Evolutionary conservation across 2,113 vertebrate species (phyloP).

Genomic region (Chaetura pelagica): DNA sequence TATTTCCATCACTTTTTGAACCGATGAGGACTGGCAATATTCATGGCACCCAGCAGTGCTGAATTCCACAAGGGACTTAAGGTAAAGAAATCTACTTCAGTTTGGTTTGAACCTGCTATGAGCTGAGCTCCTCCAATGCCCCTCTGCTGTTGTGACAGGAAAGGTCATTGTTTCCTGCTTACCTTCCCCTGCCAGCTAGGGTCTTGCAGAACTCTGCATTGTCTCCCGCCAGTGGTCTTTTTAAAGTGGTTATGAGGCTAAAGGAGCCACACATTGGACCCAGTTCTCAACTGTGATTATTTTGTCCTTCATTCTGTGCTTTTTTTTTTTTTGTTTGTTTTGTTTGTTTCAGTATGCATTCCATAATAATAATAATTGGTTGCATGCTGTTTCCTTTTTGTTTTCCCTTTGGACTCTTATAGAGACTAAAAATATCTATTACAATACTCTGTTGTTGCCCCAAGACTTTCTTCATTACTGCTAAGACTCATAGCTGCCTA

Average conservation of each 20-base stretch:
- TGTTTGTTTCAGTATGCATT: not conserved
- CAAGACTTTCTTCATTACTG: not conserved
- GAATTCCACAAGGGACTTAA: not conserved
- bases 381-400: not conserved
- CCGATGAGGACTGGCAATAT: not conserved
- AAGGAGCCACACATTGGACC: not conserved
- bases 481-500: not conserved
- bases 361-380: not conserved
- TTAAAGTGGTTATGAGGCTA: not conserved
- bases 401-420: not conserved
- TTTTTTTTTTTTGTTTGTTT: too few species aligned
- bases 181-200: not conserved
- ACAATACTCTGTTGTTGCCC: not conserved
- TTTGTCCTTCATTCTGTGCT: not conserved
- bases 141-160: not conserved
- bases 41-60: not conserved
- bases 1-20: not conserved
- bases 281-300: not conserved
- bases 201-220: not conserved
- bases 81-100: not conserved
- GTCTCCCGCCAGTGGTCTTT: too few species aligned
- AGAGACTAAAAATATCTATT: not conserved
- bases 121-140: not conserved
- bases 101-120: not conserved
- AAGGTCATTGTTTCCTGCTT: not conserved